Conservation (phyloP, 1,140 invertebrate species). For the Oscheius sp. region DNA sequence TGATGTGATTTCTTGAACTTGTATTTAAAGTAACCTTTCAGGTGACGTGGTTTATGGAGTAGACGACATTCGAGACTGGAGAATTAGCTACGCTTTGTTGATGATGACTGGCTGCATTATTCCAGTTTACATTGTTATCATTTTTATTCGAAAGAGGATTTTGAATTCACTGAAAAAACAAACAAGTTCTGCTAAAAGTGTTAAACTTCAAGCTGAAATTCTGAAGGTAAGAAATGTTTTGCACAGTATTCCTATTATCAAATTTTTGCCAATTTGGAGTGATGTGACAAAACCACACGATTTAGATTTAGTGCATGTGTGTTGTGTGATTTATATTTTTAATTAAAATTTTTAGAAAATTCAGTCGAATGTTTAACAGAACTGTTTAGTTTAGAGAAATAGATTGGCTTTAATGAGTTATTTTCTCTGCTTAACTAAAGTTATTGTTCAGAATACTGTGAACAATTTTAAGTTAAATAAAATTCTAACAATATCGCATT, state of each 20-base stretch:
- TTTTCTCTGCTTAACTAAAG: too few species aligned
- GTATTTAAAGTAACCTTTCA: not conserved
- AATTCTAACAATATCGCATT: too few species aligned
- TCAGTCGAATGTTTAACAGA: not conserved
- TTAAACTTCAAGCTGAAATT: not conserved
- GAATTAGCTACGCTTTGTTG: not conserved
- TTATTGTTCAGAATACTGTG: too few species aligned
- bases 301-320: not conserved
- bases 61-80: not conserved
- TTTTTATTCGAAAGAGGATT: not conserved
- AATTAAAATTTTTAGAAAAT: not conserved
- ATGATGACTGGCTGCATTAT: not conserved
- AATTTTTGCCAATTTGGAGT: not conserved
- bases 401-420: too few species aligned
- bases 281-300: not conserved
- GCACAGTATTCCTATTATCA: not conserved
- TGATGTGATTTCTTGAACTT: not conserved
- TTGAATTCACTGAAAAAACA: not conserved
- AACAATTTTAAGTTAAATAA: too few species aligned
- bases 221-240: not conserved
- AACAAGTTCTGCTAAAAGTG: not conserved
- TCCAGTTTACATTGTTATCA: not conserved
- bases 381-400: not conserved
- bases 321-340: not conserved
- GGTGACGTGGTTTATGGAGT: not conserved